Base-by-base conservation (phyloP, 2,888 invertebrate species). In the Gymnocheta viridis region DNA sequence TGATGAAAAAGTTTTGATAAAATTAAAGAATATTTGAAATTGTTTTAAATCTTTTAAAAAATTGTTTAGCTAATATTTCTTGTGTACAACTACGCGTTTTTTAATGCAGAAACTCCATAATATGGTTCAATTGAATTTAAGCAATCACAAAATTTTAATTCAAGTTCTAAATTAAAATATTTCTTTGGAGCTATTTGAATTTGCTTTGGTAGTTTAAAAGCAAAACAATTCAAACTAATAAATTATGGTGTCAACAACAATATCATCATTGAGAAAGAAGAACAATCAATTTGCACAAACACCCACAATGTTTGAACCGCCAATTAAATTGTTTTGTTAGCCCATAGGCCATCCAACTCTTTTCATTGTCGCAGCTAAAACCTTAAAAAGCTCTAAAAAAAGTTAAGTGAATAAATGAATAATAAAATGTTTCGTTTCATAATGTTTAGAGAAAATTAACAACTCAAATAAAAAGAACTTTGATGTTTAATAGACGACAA, bases 351-450 rank as follows among this genome's bases (percentile, higher is more conserved):
- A 38, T 7, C 2, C 9, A 17, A 17, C 0, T 2, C 17, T 7
- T 7, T 44, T 17, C 44, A 7, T 17, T 44, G 17, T 17, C 44
- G 17, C 44, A 44, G n/a, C 17, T 17, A 17, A 2, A 44, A 44
- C 17, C 44, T 54, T 1, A 29, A 27, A 64, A 29, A 27, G 38
- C 60, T 29, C 47, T n/a, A 24, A 27, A 41, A 24, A 41, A 27
- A 41, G 2, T 19, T 10, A n/a, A 22, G 27, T 83, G 82, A 74
- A 85, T 80, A 66, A 74, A 82, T 58, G 58, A 86, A 56, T 64
- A 41, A 10, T 49, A 62, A 64, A 54, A 51, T 22, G 29, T 22
- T 44, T 32, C 29, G 32, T 32, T 58, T 22, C 3, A 19, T 32
- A 72, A 14, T n/a, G 51, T 22, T 67, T 35, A 14, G 14, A 51